Evolutionary conservation across 2,797 vertebrate species (phyloP).

Genomic region (Otolemur crassicaudatus): DNA sequence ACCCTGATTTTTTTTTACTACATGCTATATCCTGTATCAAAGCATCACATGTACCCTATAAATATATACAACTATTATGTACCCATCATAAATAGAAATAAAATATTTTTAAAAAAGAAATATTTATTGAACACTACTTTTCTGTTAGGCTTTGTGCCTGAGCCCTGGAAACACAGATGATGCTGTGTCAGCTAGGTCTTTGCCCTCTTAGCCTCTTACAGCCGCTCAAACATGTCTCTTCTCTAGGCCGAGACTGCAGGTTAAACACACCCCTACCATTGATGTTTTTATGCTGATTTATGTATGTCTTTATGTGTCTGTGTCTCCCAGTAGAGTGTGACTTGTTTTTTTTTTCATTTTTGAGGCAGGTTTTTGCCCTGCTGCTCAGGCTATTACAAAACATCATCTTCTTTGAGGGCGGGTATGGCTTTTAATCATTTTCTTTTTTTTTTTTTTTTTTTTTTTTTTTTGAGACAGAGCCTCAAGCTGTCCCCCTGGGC

Average conservation of each 20-base stretch:
- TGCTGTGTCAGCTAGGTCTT: background rate
- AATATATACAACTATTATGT: no score
- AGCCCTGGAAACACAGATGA: background rate
- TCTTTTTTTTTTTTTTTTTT: no score
- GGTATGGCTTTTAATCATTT: background rate
- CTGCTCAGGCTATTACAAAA: background rate
- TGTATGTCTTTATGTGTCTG: background rate
- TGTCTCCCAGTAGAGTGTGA: background rate
- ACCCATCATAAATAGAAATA: no score
- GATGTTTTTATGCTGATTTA: background rate
- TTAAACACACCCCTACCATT: background rate
- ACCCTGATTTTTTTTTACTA: no score
- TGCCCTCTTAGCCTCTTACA: background rate
- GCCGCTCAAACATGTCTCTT: background rate
- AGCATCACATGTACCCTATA: no score
- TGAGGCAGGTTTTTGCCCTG: background rate
- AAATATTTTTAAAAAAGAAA: background rate
- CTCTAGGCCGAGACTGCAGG: background rate
- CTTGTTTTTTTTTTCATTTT: background rate
- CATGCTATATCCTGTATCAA: no score
- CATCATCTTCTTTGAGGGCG: background rate
- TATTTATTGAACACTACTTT: background rate
- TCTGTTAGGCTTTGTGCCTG: background rate
- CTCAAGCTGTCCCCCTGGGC: no score
- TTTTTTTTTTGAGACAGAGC: no score